Conservation (phyloP, 2,113 vertebrate genomes). For the Herpetotheres cachinnans region DNA sequence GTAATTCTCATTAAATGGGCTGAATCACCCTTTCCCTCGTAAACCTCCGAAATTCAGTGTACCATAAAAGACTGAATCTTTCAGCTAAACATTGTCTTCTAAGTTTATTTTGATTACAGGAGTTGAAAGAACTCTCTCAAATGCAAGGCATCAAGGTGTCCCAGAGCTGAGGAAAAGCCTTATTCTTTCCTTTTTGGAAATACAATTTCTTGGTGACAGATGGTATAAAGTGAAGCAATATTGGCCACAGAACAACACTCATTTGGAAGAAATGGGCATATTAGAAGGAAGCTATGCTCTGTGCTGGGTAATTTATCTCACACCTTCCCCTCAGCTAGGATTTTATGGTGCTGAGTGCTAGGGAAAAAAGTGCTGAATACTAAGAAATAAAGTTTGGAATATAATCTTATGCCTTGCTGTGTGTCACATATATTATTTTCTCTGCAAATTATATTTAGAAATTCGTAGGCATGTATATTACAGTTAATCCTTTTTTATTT, state of each 20-base stretch:
- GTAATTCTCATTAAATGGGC: not conserved
- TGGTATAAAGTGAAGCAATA: not conserved
- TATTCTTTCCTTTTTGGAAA: not conserved
- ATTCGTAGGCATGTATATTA: not conserved
- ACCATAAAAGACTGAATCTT: slow-evolving; percentile 20
- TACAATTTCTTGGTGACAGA: not conserved
- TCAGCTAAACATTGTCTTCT: slow-evolving; percentile 19
- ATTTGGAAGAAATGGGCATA: not conserved
- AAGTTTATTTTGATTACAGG: slow-evolving; percentile 37
- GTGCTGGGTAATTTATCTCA: not conserved
- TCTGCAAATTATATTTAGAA: not conserved
- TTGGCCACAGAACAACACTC: not conserved
- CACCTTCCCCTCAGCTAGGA: not conserved
- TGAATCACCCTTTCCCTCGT: not conserved
- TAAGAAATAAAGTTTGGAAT: not conserved
- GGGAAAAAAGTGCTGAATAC: not conserved
- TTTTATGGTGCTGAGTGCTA: not conserved
- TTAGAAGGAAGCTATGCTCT: not conserved
- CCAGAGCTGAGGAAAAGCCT: not conserved
- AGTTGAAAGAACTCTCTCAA: not conserved
- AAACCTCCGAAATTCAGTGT: slow-evolving; percentile 9
- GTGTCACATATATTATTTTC: not conserved
- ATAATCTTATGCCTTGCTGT: not conserved
- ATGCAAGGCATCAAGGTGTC: not conserved
- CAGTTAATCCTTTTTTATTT: not conserved